Evolutionary conservation across 1,140 invertebrate species (phyloP).

Genomic region (Drosophila pachea): DNA sequence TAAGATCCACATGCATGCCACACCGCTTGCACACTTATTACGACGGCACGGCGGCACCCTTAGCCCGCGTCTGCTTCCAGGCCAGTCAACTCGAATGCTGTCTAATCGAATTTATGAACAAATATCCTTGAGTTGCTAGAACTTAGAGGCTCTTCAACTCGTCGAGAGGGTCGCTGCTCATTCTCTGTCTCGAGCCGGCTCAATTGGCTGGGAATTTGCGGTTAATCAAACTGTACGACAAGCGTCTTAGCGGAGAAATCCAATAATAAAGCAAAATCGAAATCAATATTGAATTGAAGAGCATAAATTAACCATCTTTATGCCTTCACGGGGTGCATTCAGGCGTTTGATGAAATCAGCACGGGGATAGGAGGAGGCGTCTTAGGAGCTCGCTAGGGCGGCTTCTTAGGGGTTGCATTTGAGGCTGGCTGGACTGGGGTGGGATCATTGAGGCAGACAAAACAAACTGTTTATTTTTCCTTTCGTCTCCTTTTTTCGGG

Average conservation of each 20-base stretch:
- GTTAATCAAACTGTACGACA: slow-evolving; percentile 46
- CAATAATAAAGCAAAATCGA: slow-evolving; percentile 33
- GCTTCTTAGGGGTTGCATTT: slow-evolving; percentile 37
- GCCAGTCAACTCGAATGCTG: slow-evolving; percentile 1
- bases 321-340: slow-evolving; percentile 44
- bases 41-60: no score
- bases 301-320: slow-evolving; percentile 61
- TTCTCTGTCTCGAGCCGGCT: slow-evolving; percentile 15
- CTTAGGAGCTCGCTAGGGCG: neutral
- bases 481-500: slow-evolving; percentile 3
- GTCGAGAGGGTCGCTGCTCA: slow-evolving; percentile 13
- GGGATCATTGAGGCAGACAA: slow-evolving; percentile 30
- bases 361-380: neutral
- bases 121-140: slow-evolving; percentile 19
- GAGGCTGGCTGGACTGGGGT: slow-evolving; percentile 5
- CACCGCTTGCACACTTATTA: no score
- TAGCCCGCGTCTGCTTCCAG: no score
- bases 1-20: no score
- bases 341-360: slow-evolving; percentile 60
- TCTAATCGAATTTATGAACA: slow-evolving; percentile 18
- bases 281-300: slow-evolving; percentile 31
- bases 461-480: slow-evolving; percentile 22
- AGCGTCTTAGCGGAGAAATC: slow-evolving; percentile 1
- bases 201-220: slow-evolving; percentile 68
- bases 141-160: neutral